Base-by-base conservation (phyloP, 2,888 invertebrate genomes). In the Agriopis marginaria region DNA sequence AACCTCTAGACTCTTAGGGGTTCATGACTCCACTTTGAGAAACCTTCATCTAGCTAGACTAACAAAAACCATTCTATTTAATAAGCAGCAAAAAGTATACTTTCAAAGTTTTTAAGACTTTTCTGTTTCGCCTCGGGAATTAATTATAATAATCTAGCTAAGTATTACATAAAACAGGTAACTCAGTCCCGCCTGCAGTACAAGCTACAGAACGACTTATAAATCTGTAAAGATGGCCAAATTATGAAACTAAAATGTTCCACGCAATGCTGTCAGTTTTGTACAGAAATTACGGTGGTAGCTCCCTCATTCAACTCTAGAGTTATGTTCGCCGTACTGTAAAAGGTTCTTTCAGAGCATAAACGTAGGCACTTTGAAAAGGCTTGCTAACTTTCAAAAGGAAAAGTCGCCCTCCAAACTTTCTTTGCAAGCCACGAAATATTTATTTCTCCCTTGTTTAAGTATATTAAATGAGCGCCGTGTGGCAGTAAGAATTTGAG, bases 381-480 rank as follows among this genome's bases (percentile, higher is more conserved):
- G 63, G 54, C 68, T 68, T 39, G 59, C 68, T 45, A 63, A 67
- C 59, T 68, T 68, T 63, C 40, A 63, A 63, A 68, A 53, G 67
- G 51, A 67, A 66, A 61, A 66, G 60, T 62, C 62, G 56, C n/a
- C 56, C 53, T 58, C 63, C 47, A 63, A 68, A 67, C 40, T 63
- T 63, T 63, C 45, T 63, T 59, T 53, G 17, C 59, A 53, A 63
- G 53, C 54, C 63, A 42, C 68, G 59, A 63, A 68, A 63, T 59
- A 63, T 63, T 68, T 59, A 63, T 63, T 68, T 63, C 53, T 32
- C 68, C 61, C 62, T 58, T 62, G 61, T 56, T 62, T 53, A n/a
- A n/a, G n/a, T n/a, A 53, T 65, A 59, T 65, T 54, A 61, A 66
- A 66, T 61, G 47, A 61, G 64, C 40, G 40, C 44, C 39, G 32